These are phyloP conservation scores for Dolichoris vasculosae DNA, from an alignment of 1,140 invertebrate genomes.

Conservation along the genomic window DNA sequence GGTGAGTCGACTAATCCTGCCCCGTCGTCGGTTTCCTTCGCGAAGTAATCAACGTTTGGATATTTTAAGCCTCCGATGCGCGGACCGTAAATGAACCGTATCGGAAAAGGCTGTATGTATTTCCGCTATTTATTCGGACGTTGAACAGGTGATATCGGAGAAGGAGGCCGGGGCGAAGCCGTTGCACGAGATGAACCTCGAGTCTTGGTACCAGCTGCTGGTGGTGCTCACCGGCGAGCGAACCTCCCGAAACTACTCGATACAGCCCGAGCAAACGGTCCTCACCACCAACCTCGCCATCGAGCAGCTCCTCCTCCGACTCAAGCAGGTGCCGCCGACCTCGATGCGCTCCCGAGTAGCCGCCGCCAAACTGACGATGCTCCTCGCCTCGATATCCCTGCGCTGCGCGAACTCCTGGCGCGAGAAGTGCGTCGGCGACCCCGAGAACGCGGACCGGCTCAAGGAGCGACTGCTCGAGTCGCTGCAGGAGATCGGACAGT, in stretches of 20 bases:
- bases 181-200: conserved; percentile 68
- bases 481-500: conserved; percentile 67
- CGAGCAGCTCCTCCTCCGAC: conserved; percentile 61
- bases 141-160: conserved; percentile 52
- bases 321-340: conserved; percentile 59
- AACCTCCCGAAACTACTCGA: conserved; percentile 60
- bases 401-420: conserved; percentile 68
- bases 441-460: conserved; percentile 51
- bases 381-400: conserved; percentile 67
- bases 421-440: conserved; percentile 62
- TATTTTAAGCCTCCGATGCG: too few relatives aligned
- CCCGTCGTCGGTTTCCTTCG: neutral
- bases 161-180: conserved; percentile 56
- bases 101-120: too few relatives aligned
- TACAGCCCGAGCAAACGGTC: conserved; percentile 61
- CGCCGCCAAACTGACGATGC: conserved; percentile 62
- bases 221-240: conserved; percentile 70
- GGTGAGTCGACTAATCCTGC: neutral
- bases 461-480: conserved; percentile 63
- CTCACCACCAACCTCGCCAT: conserved; percentile 64
- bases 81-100: too few relatives aligned
- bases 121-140: too few relatives aligned
- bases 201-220: conserved; percentile 71
- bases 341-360: conserved; percentile 51
- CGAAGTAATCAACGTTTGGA: too few relatives aligned